A percentile compares a stretch with the other conserved stretches of the same genome.
These are phyloP conservation scores for Pipistrellus nathusii DNA, from an alignment of 2,797 vertebrate genomes.

Conservation along the genomic window DNA sequence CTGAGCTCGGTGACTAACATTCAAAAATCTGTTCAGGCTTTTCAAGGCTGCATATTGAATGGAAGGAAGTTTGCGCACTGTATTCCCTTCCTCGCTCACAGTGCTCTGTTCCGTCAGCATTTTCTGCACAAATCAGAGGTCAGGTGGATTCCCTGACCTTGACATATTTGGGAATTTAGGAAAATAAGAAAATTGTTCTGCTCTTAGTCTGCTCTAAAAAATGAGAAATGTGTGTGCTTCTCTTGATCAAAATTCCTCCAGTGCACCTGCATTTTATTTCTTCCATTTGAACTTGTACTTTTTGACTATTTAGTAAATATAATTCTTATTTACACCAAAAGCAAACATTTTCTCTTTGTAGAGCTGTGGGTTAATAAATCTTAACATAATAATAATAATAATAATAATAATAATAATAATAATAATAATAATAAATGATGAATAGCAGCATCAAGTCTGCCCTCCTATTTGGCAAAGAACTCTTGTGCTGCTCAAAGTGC, in stretches of 20 bases:
- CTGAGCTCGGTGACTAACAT: slow-evolving; percentile 43
- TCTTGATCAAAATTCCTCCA: slow-evolving; percentile 70
- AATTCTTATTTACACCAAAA: slow-evolving; percentile 78
- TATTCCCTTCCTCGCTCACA: slow-evolving; percentile 69
- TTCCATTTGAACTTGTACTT: slow-evolving; percentile 77
- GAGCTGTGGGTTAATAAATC: slow-evolving; percentile 70
- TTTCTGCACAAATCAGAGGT: slow-evolving; percentile 82
- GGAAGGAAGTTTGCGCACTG: slow-evolving; percentile 68
- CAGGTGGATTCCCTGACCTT: slow-evolving; percentile 76
- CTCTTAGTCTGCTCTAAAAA: slow-evolving; percentile 65
- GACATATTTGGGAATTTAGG: slow-evolving; percentile 78
- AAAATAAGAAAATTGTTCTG: slow-evolving; percentile 80
- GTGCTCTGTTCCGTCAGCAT: slow-evolving; percentile 75
- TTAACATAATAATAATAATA: slow-evolving; percentile 59
- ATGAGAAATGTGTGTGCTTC: slow-evolving; percentile 53
- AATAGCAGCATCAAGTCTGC: slow-evolving; percentile 57
- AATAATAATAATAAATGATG: slow-evolving; percentile 19
- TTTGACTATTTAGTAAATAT: slow-evolving; percentile 83
- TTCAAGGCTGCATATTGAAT: slow-evolving; percentile 49
- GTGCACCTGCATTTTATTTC: slow-evolving; percentile 4
- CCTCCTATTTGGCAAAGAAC: slow-evolving; percentile 73
- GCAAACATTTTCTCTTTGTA: slow-evolving; percentile 81
- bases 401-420: background rate
- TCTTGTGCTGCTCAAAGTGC: slow-evolving; percentile 63
- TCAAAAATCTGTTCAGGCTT: slow-evolving; percentile 44